A percentile compares a stretch with the other conserved stretches of the same genome.
Evolutionary conservation across 2,888 invertebrate species (phyloP).

Genomic region (Drosophila lutescens): DNA sequence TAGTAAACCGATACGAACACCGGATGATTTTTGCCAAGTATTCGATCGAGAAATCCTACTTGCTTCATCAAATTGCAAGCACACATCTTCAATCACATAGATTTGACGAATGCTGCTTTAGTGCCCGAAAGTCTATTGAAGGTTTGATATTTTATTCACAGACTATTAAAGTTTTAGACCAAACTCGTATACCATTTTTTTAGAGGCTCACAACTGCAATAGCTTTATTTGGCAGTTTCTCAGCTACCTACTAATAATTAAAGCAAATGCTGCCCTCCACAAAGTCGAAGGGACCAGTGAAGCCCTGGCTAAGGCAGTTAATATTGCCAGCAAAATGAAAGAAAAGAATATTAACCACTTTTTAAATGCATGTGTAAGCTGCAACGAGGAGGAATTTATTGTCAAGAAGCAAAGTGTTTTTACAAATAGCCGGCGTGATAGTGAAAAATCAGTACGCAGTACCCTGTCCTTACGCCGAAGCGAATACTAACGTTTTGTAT

Average conservation of each 20-base stretch:
- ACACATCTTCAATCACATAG: slow-evolving; percentile 69
- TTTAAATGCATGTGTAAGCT: slow-evolving; percentile 58
- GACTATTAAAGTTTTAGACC: too few relatives aligned
- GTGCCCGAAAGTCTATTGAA: slow-evolving; percentile 71
- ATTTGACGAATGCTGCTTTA: slow-evolving; percentile 75
- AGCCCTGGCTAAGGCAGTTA: slow-evolving; percentile 57
- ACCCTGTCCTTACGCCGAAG: not conserved
- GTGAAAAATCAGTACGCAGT: slow-evolving; percentile 18
- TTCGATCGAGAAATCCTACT: slow-evolving; percentile 76
- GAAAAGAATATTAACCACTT: slow-evolving; percentile 45
- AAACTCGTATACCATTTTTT: not conserved
- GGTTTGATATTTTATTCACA: slow-evolving; percentile 41
- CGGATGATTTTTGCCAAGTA: slow-evolving; percentile 73
- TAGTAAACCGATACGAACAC: slow-evolving; percentile 65
- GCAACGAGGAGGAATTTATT: slow-evolving; percentile 63
- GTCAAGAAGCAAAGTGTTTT: slow-evolving; percentile 42
- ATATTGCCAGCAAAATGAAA: slow-evolving; percentile 54
- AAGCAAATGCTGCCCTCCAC: slow-evolving; percentile 74
- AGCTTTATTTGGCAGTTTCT: slow-evolving; percentile 76
- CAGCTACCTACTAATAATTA: slow-evolving; percentile 68
- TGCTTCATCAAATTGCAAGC: slow-evolving; percentile 74
- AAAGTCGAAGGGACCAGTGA: slow-evolving; percentile 76
- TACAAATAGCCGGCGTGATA: slow-evolving; percentile 28
- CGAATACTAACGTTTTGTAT: not conserved
- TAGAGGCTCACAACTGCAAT: slow-evolving; percentile 73